These are phyloP conservation scores for Litoditis marina DNA, from an alignment of 2,888 invertebrate species.

Conservation along the genomic window DNA sequence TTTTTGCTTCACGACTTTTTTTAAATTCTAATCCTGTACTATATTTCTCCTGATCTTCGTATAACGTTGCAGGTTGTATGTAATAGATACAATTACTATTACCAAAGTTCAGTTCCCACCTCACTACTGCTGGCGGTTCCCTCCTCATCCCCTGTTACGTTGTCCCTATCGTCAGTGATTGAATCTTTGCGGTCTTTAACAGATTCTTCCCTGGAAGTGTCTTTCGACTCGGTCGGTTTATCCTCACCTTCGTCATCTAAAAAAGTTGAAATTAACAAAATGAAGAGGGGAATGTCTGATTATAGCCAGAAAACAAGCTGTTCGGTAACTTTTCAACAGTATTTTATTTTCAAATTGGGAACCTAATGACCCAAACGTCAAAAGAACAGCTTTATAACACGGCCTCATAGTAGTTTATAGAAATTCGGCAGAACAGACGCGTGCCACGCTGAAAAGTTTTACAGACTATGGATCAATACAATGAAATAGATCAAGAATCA, in stretches of 20 bases:
- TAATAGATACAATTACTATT: no score
- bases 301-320: no score
- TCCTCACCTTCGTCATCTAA: background rate
- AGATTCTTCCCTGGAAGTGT: background rate
- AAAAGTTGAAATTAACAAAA: no score
- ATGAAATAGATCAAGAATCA: background rate
- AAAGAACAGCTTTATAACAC: background rate
- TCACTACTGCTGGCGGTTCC: slow-evolving; percentile 4
- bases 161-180: background rate
- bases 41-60: no score
- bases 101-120: no score
- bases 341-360: background rate
- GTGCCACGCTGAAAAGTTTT: no score
- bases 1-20: no score
- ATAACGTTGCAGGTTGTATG: background rate
- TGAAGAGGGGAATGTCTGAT: no score
- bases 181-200: background rate
- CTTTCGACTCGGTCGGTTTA: background rate
- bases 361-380: background rate
- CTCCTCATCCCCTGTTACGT: background rate
- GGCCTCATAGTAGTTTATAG: no score
- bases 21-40: no score
- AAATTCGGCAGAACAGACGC: no score
- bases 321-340: background rate
- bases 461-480: background rate